phyloP scores from a whole-genome alignment of 2,888 invertebrate genomes.

The Iselma pallidipennis region DNA sequence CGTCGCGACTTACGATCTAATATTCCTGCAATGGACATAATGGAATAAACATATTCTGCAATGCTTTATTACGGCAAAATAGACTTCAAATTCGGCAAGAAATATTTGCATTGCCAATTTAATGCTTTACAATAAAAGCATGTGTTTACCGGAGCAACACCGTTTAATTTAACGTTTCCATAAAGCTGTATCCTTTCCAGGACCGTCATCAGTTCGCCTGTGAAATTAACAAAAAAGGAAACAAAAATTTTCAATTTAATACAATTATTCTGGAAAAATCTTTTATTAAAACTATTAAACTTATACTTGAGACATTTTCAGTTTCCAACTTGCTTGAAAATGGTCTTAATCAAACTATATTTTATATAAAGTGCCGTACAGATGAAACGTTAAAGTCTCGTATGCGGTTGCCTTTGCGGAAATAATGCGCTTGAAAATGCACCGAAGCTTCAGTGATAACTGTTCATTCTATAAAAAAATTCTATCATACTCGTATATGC shows the following conservation, averaged over 20 bases:
- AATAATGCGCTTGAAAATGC: slow-evolving; percentile 7
- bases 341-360: slow-evolving; percentile 6
- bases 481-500: neutral
- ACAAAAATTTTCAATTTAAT: neutral
- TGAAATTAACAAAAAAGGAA: too few relatives aligned
- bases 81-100: neutral
- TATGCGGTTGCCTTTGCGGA: slow-evolving; percentile 1
- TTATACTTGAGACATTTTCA: neutral
- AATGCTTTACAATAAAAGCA: neutral
- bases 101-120: neutral
- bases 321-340: neutral
- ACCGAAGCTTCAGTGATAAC: slow-evolving; percentile 7
- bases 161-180: slow-evolving; percentile 17
- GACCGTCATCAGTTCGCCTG: too few relatives aligned
- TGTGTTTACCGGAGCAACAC: slow-evolving; percentile 11
- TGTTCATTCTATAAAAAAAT: neutral
- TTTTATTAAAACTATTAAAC: neutral
- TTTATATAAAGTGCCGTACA: neutral
- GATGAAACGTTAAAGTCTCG: slow-evolving; percentile 1
- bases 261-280: neutral
- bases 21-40: too few relatives aligned
- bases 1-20: too few relatives aligned
- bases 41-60: too few relatives aligned
- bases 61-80: neutral
- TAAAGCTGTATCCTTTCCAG: slow-evolving; percentile 18